Evolutionary conservation across 1,140 invertebrate species (phyloP).

Genomic region (Adoxophyes honmai): DNA sequence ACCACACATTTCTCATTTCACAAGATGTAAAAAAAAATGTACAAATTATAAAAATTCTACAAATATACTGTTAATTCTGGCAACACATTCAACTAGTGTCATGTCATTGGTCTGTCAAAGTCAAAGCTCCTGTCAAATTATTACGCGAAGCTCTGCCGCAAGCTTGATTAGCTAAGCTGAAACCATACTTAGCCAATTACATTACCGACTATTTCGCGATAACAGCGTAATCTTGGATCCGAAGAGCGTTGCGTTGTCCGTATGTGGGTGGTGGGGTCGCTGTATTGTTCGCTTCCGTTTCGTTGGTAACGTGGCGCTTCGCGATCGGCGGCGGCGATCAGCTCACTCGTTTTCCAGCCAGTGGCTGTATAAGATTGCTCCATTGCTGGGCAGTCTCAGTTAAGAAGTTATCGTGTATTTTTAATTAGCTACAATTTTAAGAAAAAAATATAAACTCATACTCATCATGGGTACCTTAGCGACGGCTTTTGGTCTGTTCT

Average conservation of each 20-base stretch:
- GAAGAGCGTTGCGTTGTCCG: conserved; percentile 2
- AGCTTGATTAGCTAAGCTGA: not conserved
- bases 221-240: not conserved
- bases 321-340: conserved; percentile 1
- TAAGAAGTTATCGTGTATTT: conserved; percentile 5
- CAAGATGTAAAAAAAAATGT: not conserved
- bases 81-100: not conserved
- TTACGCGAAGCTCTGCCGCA: no score
- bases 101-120: no score
- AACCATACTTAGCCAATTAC: not conserved
- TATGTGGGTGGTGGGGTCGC: conserved; percentile 13
- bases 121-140: no score
- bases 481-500: conserved; percentile 47
- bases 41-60: not conserved
- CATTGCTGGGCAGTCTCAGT: not conserved
- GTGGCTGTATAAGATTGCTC: not conserved
- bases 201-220: not conserved
- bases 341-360: not conserved
- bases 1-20: not conserved
- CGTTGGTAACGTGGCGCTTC: conserved; percentile 14
- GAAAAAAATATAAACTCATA: conserved; percentile 54
- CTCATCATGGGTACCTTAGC: conserved; percentile 59
- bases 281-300: conserved; percentile 13
- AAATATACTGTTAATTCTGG: not conserved
- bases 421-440: conserved; percentile 50